phyloP scores from a whole-genome alignment of 2,888 invertebrate genomes.

The Harpagoxenus sublaevis region DNA sequence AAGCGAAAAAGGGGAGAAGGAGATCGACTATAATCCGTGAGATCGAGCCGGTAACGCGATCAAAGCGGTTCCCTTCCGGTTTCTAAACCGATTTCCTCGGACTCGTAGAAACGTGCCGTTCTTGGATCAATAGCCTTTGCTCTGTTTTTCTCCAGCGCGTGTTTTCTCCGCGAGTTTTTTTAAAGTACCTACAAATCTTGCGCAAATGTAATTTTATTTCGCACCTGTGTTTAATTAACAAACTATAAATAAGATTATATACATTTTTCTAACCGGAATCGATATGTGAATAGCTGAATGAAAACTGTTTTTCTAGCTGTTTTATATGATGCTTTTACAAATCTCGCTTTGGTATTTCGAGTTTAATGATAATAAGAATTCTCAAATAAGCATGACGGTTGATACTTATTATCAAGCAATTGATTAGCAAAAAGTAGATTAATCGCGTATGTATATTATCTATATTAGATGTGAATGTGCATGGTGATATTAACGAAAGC shows the following conservation, averaged over 20 bases:
- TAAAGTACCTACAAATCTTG: background rate
- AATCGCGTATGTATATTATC: background rate
- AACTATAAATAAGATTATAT: background rate
- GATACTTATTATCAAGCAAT: background rate
- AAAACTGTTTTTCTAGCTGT: background rate
- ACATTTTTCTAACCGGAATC: background rate
- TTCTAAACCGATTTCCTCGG: constrained; percentile 79
- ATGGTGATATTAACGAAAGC: background rate
- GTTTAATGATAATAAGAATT: background rate
- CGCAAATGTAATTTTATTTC: background rate
- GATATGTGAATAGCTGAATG: background rate
- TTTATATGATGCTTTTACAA: background rate
- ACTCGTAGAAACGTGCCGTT: constrained; percentile 72
- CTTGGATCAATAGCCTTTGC: constrained; percentile 65
- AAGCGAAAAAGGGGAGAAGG: constrained; percentile 51
- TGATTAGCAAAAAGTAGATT: background rate
- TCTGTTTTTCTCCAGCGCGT: constrained; percentile 42
- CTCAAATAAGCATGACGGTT: background rate
- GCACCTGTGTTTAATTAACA: background rate
- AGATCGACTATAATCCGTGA: constrained; percentile 77
- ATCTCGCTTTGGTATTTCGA: background rate
- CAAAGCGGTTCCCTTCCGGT: constrained; percentile 77
- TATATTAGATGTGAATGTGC: background rate
- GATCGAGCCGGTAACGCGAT: constrained; percentile 81
- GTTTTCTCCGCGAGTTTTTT: constrained; percentile 21